Conservation (phyloP, 2,888 invertebrate species). For the Drosophila ezoana region DNA sequence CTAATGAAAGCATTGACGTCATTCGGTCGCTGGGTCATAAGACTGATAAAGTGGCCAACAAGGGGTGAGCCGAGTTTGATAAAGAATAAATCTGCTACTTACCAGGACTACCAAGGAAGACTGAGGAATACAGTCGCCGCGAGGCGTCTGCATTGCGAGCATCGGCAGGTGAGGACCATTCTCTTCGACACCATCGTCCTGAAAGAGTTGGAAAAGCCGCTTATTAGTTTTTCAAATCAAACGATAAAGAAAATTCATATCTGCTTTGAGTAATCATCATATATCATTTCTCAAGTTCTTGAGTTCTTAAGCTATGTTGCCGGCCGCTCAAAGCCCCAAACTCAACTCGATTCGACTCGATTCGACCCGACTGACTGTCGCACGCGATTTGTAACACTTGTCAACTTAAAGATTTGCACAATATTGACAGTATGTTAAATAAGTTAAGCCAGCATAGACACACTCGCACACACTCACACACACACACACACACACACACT, state of each 20-base stretch:
- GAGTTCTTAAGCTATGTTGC: slow-evolving; percentile 59
- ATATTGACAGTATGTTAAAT: slow-evolving; percentile 67
- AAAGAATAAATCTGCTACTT: slow-evolving; percentile 75
- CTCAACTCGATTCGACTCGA: neutral
- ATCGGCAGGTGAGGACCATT: slow-evolving; percentile 95
- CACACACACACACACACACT: slow-evolving; percentile 7
- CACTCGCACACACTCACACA: slow-evolving; percentile 8
- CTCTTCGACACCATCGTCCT: slow-evolving; percentile 97
- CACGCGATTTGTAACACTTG: slow-evolving; percentile 75
- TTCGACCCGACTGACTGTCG: slow-evolving; percentile 24
- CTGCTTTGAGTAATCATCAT: neutral
- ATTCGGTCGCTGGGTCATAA: slow-evolving; percentile 31
- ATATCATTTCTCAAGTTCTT: slow-evolving; percentile 31
- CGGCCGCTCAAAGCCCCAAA: slow-evolving; percentile 28
- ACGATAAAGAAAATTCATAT: neutral
- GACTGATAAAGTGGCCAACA: slow-evolving; percentile 41
- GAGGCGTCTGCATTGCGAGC: slow-evolving; percentile 91
- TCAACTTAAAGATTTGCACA: slow-evolving; percentile 72
- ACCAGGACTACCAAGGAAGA: slow-evolving; percentile 96
- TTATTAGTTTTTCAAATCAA: slow-evolving; percentile 41
- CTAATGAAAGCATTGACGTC: slow-evolving; percentile 72
- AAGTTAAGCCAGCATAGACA: slow-evolving; percentile 59
- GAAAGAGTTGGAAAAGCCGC: slow-evolving; percentile 84
- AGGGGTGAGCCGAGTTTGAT: neutral
- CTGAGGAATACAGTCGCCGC: slow-evolving; percentile 95